Conservation (phyloP, 2,888 invertebrate genomes). For the Heterodera filipjevi region DNA sequence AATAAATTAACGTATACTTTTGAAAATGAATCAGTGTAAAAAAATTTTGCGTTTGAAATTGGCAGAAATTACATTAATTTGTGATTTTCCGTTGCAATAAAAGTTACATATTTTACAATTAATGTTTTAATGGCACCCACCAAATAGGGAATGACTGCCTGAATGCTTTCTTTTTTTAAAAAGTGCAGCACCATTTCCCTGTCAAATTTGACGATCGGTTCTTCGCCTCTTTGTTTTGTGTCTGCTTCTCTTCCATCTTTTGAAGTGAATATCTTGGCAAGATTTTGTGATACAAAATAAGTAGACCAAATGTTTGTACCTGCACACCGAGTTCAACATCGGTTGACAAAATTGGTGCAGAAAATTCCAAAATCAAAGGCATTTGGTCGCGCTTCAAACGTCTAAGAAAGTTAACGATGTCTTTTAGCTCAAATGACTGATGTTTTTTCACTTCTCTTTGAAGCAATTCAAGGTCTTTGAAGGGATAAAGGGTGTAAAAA, state of each 20-base stretch:
- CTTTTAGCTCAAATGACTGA: slow-evolving; percentile 80
- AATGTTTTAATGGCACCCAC: slow-evolving; percentile 65
- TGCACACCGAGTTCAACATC: slow-evolving; percentile 86
- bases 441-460: slow-evolving; percentile 73
- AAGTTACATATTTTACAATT: not conserved
- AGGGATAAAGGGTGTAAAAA: not conserved
- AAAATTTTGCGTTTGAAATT: too few species aligned
- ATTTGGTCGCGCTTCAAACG: slow-evolving; percentile 81
- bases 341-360: slow-evolving; percentile 85
- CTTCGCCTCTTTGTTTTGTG: slow-evolving; percentile 75
- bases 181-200: slow-evolving; percentile 86
- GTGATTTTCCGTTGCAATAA: not conserved
- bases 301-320: slow-evolving; percentile 53
- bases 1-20: too few species aligned
- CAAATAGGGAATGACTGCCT: slow-evolving; percentile 85
- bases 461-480: slow-evolving; percentile 80
- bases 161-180: slow-evolving; percentile 77
- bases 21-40: too few species aligned
- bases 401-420: slow-evolving; percentile 88
- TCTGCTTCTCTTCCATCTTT: not conserved
- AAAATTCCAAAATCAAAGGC: slow-evolving; percentile 88
- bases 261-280: slow-evolving; percentile 72
- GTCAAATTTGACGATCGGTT: slow-evolving; percentile 69
- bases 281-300: not conserved
- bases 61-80: too few species aligned